phyloP scores from a whole-genome alignment of 1,140 invertebrate genomes.

The Drosophila kikkawai region DNA sequence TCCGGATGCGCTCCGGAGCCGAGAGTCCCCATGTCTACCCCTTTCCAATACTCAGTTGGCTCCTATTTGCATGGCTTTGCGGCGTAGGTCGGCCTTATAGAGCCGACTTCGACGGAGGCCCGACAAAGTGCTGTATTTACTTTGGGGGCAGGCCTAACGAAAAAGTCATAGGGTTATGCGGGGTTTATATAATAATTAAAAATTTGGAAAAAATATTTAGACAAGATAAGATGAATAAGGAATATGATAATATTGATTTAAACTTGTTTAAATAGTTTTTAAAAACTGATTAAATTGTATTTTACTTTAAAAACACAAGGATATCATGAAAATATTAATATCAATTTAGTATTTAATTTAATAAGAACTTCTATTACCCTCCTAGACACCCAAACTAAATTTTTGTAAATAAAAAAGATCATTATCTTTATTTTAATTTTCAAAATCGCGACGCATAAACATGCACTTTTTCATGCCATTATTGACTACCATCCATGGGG shows the following conservation, averaged over 20 bases:
- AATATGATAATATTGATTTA: not conserved
- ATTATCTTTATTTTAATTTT: not conserved
- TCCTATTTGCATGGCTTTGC: conserved; percentile 49
- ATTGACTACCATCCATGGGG: conserved; percentile 34
- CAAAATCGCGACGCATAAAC: conserved; percentile 16
- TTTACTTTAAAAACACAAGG: not conserved
- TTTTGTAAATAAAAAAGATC: too few species aligned
- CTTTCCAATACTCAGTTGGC: conserved; percentile 43
- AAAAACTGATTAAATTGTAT: not conserved
- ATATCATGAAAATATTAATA: not conserved
- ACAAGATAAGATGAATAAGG: not conserved
- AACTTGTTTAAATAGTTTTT: not conserved
- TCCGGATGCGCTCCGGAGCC: not conserved
- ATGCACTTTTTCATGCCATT: conserved; percentile 11
- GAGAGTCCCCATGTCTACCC: conserved; percentile 33
- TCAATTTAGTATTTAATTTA: not conserved
- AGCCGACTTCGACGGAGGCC: conserved; percentile 24
- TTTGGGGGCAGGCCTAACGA: conserved; percentile 20
- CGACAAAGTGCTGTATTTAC: conserved; percentile 45
- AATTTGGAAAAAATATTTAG: not conserved
- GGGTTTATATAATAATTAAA: not conserved
- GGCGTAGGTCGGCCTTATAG: conserved; percentile 33
- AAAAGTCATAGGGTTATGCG: conserved; percentile 42
- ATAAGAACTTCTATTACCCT: not conserved
- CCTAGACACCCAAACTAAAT: not conserved